A percentile compares a stretch with the other conserved stretches of the same genome.
These are phyloP conservation scores for Uropetala carovei DNA, from an alignment of 2,888 invertebrate genomes.

Conservation along the genomic window DNA sequence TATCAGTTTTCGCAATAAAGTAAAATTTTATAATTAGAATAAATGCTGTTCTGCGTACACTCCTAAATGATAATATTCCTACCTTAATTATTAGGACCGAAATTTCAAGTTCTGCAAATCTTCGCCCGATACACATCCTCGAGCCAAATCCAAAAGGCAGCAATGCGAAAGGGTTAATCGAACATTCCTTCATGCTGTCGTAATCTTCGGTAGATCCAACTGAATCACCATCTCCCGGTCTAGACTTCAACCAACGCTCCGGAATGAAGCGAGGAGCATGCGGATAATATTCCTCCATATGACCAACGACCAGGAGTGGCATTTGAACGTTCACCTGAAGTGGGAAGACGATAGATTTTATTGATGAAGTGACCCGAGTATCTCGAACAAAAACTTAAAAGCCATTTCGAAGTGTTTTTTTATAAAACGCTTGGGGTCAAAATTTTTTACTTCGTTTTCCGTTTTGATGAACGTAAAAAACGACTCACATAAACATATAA, in stretches of 20 bases:
- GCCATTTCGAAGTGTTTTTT: too few species aligned
- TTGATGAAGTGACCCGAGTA: too few species aligned
- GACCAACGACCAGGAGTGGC: slow-evolving; percentile 72
- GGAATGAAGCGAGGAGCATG: slow-evolving; percentile 73
- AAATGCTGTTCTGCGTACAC: too few species aligned
- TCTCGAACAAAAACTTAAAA: too few species aligned
- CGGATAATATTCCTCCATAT: slow-evolving; percentile 71
- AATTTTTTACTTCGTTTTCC: too few species aligned
- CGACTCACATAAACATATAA: too few species aligned
- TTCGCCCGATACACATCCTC: slow-evolving; percentile 88
- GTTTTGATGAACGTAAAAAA: too few species aligned
- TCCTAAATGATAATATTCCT: slow-evolving; percentile 66
- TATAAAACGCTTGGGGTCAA: too few species aligned
- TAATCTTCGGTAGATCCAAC: background rate
- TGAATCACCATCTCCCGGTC: background rate
- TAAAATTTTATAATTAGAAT: too few species aligned
- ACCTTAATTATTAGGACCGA: slow-evolving; percentile 90
- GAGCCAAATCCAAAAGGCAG: slow-evolving; percentile 89
- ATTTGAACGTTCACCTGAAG: slow-evolving; percentile 71
- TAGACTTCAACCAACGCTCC: slow-evolving; percentile 73
- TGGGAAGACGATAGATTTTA: background rate
- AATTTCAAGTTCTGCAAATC: slow-evolving; percentile 94
- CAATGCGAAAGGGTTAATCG: slow-evolving; percentile 83
- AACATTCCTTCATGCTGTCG: slow-evolving; percentile 72
- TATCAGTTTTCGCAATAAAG: too few species aligned